These are phyloP conservation scores for Hypsibius dujardini DNA, from an alignment of 1,140 invertebrate genomes.

Conservation along the genomic window DNA sequence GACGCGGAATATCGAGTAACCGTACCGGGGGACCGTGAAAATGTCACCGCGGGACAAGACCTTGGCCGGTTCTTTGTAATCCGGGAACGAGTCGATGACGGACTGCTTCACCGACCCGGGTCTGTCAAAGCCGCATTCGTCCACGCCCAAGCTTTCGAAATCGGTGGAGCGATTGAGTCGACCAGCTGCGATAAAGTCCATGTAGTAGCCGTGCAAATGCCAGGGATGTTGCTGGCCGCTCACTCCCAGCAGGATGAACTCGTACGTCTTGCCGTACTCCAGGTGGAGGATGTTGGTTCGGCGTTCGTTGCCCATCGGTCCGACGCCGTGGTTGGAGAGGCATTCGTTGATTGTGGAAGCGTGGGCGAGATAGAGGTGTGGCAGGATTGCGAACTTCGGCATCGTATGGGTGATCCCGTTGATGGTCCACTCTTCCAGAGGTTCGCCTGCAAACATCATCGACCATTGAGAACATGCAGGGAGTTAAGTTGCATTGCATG, in stretches of 20 bases:
- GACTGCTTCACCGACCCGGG: neutral
- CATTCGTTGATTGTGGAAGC: neutral
- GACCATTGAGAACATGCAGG: no score
- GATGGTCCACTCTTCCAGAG: conserved; percentile 17
- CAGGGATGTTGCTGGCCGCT: conserved; percentile 9
- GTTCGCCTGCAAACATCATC: neutral
- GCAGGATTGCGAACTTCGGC: neutral
- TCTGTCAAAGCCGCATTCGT: neutral
- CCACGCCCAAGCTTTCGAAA: neutral
- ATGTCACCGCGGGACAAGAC: neutral
- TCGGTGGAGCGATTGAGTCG: neutral
- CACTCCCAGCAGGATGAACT: conserved; percentile 1
- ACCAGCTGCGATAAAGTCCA: conserved; percentile 11
- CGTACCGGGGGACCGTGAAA: neutral
- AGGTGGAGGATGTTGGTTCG: neutral
- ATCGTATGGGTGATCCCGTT: neutral
- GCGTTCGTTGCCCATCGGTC: neutral
- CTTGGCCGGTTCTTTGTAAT: neutral
- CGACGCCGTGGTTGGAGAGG: neutral
- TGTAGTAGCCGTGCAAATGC: conserved; percentile 11
- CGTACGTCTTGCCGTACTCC: conserved; percentile 14
- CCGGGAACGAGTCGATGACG: neutral
- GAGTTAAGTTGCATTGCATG: no score
- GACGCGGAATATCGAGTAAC: neutral
- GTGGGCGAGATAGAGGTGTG: neutral